phyloP scores from a whole-genome alignment of 2,888 invertebrate genomes.

The Synanthedon myopaeformis region DNA sequence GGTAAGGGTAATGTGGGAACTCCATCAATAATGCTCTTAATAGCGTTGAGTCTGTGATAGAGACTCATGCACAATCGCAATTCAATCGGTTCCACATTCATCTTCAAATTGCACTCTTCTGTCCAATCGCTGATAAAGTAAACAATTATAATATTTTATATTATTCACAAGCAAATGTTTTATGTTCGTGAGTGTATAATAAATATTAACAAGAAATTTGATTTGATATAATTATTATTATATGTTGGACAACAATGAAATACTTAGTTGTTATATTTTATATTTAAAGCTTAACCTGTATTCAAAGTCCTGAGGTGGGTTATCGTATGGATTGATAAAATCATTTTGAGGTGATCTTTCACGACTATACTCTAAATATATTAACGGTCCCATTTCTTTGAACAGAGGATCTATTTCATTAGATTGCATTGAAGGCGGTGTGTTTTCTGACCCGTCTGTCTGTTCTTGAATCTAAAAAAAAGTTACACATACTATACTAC shows the following conservation, averaged over 20 bases:
- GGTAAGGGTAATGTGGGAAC: constrained; percentile 14
- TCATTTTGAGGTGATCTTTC: constrained; percentile 32
- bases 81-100: constrained; percentile 28
- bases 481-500: not conserved
- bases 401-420: constrained; percentile 23
- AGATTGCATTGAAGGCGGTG: not conserved
- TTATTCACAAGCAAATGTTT: too few species aligned
- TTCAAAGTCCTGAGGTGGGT: constrained; percentile 43
- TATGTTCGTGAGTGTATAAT: too few species aligned
- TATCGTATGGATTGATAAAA: constrained; percentile 35
- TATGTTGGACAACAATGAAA: too few species aligned
- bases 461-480: not conserved
- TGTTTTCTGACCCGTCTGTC: not conserved
- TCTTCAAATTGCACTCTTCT: constrained; percentile 29
- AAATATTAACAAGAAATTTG: too few species aligned
- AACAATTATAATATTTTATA: constrained; percentile 1
- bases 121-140: constrained; percentile 39
- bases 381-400: constrained; percentile 32
- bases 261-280: too few species aligned
- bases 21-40: constrained; percentile 21
- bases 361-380: constrained; percentile 34
- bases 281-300: constrained; percentile 33
- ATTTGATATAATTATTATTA: too few species aligned
- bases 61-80: constrained; percentile 30
- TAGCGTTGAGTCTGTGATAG: constrained; percentile 30